Base-by-base conservation (phyloP, 2,113 vertebrate species). In the Pitta sordida region DNA sequence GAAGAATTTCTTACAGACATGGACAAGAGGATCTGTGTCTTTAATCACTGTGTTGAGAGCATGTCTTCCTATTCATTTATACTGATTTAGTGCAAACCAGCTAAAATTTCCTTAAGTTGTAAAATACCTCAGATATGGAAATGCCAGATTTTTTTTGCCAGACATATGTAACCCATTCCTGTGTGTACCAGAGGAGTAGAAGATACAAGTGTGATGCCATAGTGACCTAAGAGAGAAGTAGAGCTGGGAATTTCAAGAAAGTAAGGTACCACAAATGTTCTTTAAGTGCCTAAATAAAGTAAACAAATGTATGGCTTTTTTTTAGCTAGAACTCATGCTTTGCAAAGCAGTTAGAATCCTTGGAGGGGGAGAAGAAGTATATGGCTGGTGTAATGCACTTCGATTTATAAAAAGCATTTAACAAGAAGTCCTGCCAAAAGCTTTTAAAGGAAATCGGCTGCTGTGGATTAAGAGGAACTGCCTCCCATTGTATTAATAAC, bases 321-420 rank as follows among this genome's bases (percentile, higher is more conserved):
- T 87, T 77, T 59, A 79, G 36, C 43, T 83, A 15, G 15, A 71
- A 71, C 24, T 79, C 3, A 3, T 68, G 6, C 52, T 82, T 86
- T 37, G 32, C 34, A 79, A 83, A 93, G 82, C 46, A 62, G 34
- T 79, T 82, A 13, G 17, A 70, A 20, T 56, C 89, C 52, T 89
- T 71, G 71, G 58, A 62, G 63, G 24, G 32, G 3, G 5, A 6
- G 12, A 22, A 19, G 11, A 43, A 82, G 29, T 79, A 10, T 49
- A 39, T 73, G 37, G 51, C 26, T 69, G 67, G 13, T 73, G 23
- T 91, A 94, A 96, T 90, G 88, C 46, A 94, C 59, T 91, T 96
- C 14, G 46, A 90, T 96, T 96, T 96, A 76, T 91, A 91, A 93
- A 91, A 94, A 93, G 85, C 53, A n/a, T 90, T 90, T 83, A 88